Evolutionary conservation across 2,888 invertebrate species (phyloP).

Genomic region (Escarpia spicata): DNA sequence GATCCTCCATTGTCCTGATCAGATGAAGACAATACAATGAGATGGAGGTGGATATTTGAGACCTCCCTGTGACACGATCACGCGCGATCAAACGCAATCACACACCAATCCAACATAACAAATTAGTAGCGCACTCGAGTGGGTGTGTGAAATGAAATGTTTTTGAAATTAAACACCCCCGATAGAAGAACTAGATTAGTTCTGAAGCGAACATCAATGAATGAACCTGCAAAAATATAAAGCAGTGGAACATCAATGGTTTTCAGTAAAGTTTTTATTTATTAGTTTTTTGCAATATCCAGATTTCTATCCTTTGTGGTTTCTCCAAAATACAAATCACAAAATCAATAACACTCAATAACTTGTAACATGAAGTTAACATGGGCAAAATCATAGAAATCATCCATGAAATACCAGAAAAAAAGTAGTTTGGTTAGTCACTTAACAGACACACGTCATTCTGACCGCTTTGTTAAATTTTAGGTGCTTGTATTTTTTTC

Average conservation of each 20-base stretch:
- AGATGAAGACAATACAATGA: neutral
- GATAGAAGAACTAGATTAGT: neutral
- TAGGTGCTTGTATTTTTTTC: neutral
- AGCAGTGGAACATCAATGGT: neutral
- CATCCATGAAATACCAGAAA: neutral
- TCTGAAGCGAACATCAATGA: neutral
- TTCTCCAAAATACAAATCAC: neutral
- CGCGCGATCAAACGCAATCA: neutral
- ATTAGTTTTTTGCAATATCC: neutral
- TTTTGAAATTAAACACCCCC: neutral
- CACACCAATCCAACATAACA: neutral
- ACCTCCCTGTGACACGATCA: neutral
- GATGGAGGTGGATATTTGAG: neutral
- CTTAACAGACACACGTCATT: neutral
- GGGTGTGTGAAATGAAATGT: constrained; percentile 13
- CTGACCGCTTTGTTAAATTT: neutral
- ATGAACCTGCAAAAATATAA: neutral
- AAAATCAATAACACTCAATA: neutral
- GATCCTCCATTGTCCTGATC: neutral
- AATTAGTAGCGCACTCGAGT: neutral
- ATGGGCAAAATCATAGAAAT: no score
- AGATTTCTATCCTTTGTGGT: neutral
- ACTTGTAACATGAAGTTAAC: neutral
- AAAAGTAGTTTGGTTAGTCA: neutral
- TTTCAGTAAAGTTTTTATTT: neutral